Percentiles rank a stretch among this genome's conserved stretches.
Conservation (phyloP, 2,113 vertebrate species). For the Pterophyllum scalare region DNA sequence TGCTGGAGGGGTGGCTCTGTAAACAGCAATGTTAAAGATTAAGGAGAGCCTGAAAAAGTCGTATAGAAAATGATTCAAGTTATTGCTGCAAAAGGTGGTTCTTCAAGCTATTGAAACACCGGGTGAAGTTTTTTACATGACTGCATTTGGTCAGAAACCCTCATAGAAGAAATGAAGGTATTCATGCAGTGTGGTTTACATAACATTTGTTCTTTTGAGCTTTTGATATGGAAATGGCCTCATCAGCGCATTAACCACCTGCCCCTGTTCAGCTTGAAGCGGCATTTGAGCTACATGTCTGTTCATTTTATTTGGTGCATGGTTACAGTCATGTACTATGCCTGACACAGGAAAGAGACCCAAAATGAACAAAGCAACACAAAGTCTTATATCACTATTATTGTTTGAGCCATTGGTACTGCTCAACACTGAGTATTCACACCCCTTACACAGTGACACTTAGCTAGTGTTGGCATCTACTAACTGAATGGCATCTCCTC, state of each 20-base stretch:
- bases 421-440: not conserved
- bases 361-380: not conserved
- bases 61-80: not conserved
- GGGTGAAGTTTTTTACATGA: accelerated
- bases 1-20: no score
- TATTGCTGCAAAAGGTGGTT: not conserved
- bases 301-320: not conserved
- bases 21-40: no score
- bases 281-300: accelerated
- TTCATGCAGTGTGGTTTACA: not conserved
- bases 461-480: conserved; percentile 57
- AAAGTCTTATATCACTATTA: accelerated
- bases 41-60: not conserved
- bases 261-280: not conserved
- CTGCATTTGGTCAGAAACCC: not conserved
- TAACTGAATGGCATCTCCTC: conserved; percentile 4
- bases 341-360: not conserved
- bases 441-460: not conserved
- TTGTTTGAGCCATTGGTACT: not conserved
- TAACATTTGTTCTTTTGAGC: not conserved
- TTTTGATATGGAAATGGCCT: not conserved
- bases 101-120: no score
- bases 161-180: not conserved
- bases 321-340: not conserved
- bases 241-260: not conserved